Percentiles rank a stretch among this genome's conserved stretches.
Conservation (phyloP, 1,140 invertebrate genomes). For the Rhopalosiphum maidis region DNA sequence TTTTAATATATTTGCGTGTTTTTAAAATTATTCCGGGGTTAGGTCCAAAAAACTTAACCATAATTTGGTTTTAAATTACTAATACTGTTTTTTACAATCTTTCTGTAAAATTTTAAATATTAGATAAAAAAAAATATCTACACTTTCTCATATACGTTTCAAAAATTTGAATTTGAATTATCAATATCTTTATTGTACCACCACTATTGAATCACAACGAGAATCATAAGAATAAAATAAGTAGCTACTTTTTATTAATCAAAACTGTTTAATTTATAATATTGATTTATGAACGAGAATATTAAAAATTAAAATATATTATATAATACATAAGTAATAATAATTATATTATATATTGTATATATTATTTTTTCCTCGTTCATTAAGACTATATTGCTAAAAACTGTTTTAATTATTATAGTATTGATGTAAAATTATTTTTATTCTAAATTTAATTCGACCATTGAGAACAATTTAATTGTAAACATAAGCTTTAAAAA, state of each 20-base stretch:
- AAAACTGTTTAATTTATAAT: background rate
- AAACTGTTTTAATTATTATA: too few relatives aligned
- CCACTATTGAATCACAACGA: background rate
- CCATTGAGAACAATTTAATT: too few relatives aligned
- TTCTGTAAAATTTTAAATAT: background rate
- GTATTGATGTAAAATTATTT: too few relatives aligned
- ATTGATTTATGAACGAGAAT: background rate
- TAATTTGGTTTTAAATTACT: conserved; percentile 24
- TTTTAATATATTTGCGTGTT: background rate
- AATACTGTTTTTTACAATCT: background rate
- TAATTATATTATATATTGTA: too few relatives aligned
- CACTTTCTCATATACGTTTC: background rate
- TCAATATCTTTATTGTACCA: background rate
- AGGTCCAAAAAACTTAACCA: background rate
- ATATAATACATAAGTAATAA: too few relatives aligned
- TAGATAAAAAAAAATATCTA: background rate
- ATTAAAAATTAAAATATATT: too few relatives aligned
- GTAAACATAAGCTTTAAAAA: too few relatives aligned
- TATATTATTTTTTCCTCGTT: too few relatives aligned
- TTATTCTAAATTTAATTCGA: too few relatives aligned
- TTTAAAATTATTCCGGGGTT: background rate
- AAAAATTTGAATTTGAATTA: background rate
- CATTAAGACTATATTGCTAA: too few relatives aligned
- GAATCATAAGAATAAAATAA: background rate
- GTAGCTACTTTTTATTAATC: background rate